Base-by-base conservation (phyloP, 2,888 invertebrate species). In the Caenorhabditis sp. region DNA sequence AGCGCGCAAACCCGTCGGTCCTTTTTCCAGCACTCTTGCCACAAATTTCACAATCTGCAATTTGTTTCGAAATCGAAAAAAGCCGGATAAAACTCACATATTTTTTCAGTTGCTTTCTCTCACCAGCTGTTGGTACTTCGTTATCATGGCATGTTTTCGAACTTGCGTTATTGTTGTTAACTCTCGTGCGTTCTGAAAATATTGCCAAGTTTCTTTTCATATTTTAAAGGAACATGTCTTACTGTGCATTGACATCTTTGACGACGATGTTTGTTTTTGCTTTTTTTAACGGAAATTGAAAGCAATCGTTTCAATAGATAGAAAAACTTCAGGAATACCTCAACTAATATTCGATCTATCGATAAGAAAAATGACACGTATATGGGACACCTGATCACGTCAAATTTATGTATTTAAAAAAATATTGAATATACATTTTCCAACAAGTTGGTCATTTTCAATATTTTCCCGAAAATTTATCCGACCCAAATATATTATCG, bases 1-100 rank as follows among this genome's bases (percentile, higher is more conserved):
- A n/a, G 70, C 61, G 6, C 69, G 67, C 43, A 80, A 68, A 0
- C 77, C 78, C 36, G 26, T 37, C 0, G 70, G 63, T 2, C 71
- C 72, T 59, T 76, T 76, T 51, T 76, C 74, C 27, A 77, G 57
- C n/a, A 76, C 66, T 4, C 58, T 26, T 19, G 58, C 21, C 26
- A 72, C 76, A 43, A 78, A 78, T 21, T 69, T 66, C 43, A 75
- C 43, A 57, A 73, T 68, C n/a, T n/a, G 49, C 60, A 57, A 51
- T 12, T 51, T 19, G 8, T 10, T 10, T 10, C 37, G 8, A 10
- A 10, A 10, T 37, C 37, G 37, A 10, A 10, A 10, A 10, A 10
- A 8, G 10, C 10, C 37, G 10, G 14, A 37, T 37, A 10, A 10
- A 10, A 8, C 14, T 12, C 19, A 51, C 53, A 23, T 24, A 57